Conservation (phyloP, 2,113 vertebrate species). For the Theristicus caerulescens region DNA sequence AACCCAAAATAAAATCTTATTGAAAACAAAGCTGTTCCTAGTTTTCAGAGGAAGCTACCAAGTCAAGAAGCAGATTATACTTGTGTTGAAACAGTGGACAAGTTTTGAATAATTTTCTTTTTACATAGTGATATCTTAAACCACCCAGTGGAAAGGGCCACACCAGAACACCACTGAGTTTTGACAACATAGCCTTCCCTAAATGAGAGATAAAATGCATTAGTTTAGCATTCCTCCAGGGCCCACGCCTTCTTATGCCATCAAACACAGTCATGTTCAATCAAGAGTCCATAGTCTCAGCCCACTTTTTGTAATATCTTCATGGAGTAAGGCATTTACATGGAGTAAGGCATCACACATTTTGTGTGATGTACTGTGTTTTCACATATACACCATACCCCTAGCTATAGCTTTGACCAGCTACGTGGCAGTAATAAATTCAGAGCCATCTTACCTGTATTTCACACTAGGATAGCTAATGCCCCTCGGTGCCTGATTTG, state of each 20-base stretch:
- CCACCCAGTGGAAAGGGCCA: neutral
- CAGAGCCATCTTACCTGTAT: neutral
- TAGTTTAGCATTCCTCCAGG: neutral
- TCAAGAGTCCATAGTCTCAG: neutral
- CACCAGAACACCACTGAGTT: neutral
- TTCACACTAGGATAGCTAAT: neutral
- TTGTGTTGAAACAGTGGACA: neutral
- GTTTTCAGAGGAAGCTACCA: neutral
- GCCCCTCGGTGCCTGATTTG: neutral
- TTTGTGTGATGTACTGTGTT: neutral
- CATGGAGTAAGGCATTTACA: neutral
- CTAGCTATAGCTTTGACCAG: neutral
- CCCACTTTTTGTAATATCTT: neutral
- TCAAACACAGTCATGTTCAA: neutral
- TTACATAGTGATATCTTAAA: neutral
- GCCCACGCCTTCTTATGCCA: neutral
- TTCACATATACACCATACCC: neutral
- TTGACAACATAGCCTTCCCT: neutral
- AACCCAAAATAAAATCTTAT: neutral
- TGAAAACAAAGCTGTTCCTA: neutral
- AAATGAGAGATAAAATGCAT: neutral
- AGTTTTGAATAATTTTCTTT: neutral
- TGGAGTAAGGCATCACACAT: neutral
- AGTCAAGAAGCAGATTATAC: neutral
- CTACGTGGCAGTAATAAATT: neutral